These are phyloP conservation scores for Drosophila multiciliata DNA, from an alignment of 2,888 invertebrate genomes.

Conservation along the genomic window DNA sequence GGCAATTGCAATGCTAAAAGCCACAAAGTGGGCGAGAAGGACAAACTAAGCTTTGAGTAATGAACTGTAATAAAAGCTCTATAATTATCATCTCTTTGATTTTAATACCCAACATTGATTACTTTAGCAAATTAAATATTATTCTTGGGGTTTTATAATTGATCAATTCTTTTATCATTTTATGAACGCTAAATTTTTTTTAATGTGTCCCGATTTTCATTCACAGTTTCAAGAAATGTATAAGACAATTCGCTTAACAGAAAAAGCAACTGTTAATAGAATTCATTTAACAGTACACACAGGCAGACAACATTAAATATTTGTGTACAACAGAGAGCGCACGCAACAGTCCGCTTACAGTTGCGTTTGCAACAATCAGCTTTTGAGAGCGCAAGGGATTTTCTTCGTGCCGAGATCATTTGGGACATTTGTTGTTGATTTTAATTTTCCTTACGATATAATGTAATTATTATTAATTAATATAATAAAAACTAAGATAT, in stretches of 20 bases:
- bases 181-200: background rate
- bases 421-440: conserved; percentile 3
- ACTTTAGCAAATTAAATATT: background rate
- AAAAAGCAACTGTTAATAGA: conserved; percentile 1
- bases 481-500: background rate
- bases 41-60: background rate
- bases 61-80: conserved; percentile 3
- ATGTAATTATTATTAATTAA: background rate
- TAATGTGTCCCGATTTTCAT: background rate
- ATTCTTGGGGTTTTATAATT: background rate
- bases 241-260: background rate
- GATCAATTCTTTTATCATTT: background rate
- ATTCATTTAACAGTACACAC: background rate
- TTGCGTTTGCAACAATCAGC: conserved; percentile 17
- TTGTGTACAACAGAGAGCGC: background rate
- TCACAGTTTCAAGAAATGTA: background rate
- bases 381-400: conserved; percentile 7
- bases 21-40: conserved; percentile 14
- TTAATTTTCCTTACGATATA: background rate
- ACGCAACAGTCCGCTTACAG: conserved; percentile 14
- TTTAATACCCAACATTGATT: background rate
- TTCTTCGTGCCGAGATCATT: conserved; percentile 7
- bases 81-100: conserved; percentile 8
- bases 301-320: background rate
- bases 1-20: conserved; percentile 34